Base-by-base conservation (phyloP, 2,888 invertebrate genomes). In the Rambutsinella grinnellia region DNA sequence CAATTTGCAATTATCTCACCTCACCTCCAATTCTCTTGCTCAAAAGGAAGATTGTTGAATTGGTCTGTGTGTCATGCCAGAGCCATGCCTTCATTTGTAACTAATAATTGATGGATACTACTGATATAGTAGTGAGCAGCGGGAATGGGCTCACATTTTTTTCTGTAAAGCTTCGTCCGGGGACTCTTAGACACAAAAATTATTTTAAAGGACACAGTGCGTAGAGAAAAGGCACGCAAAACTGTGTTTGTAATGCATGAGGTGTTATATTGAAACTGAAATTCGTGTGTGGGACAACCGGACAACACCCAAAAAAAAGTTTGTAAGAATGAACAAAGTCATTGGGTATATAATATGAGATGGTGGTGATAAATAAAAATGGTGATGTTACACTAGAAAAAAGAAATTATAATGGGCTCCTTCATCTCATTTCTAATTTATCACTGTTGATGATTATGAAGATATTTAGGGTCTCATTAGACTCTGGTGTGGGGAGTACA, bases 381-480 rank as follows among this genome's bases (percentile, higher is more conserved):
- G 72, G 60, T 58, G 53, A 56, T 71, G 60, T 27, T 24, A 51
- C 66, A 72, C 5, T 49, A 17, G 19, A 49, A 49, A 49, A 17
- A 19, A 46, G 65, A 60, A 24, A 54, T 67, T 51, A 53, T 53
- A 60, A 66, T 60, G 49, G 6, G 60, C 44, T 36, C 74, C 5
- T 36, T 36, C 21, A 28, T 66, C 17, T 49, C 66, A 49, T 49
- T 49, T 15, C 67, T 62, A 74, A 74, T 74, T 74, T 74, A 74
- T 74, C 74, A 67, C 74, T 67, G 51, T 62, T 67, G 74, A 67
- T 67, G 51, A 74, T 67, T 74, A 74, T 67, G 36, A 62, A 67
- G 67, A 67, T 74, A 74, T 74, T 74, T 8, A 67, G 67, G 61
- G 60, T 62, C 74, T 74, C 74, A 74, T 74, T 74, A 74, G 74